phyloP scores from a whole-genome alignment of 2,888 invertebrate species.

The Cerastis rubricosa region DNA sequence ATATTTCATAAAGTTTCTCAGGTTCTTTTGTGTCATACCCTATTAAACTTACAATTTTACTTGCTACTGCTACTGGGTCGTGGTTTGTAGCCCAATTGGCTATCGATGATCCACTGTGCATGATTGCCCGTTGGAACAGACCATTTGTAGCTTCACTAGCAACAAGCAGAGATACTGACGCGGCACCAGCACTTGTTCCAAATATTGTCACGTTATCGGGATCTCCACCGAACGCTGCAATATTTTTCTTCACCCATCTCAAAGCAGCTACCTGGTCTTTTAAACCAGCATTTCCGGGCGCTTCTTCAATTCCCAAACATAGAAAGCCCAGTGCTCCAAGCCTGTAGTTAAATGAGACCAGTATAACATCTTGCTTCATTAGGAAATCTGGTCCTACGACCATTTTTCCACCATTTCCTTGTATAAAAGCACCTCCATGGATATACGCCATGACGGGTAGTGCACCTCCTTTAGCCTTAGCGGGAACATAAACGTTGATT shows the following conservation, averaged over 20 bases:
- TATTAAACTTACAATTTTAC: slow-evolving; percentile 77
- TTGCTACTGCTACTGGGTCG: slow-evolving; percentile 80
- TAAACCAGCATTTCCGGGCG: slow-evolving; percentile 85
- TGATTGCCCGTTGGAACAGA: slow-evolving; percentile 81
- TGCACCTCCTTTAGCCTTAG: slow-evolving; percentile 64
- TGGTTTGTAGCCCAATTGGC: slow-evolving; percentile 82
- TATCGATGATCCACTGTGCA: slow-evolving; percentile 83
- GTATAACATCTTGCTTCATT: slow-evolving; percentile 78
- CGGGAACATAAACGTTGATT: slow-evolving; percentile 82
- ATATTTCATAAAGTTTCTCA: slow-evolving; percentile 79
- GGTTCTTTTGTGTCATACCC: slow-evolving; percentile 80
- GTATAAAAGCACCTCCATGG: slow-evolving; percentile 83
- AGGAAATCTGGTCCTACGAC: slow-evolving; percentile 79
- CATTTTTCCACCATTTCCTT: slow-evolving; percentile 82
- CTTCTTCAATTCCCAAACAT: slow-evolving; percentile 84
- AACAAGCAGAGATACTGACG: slow-evolving; percentile 78
- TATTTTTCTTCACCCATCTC: slow-evolving; percentile 84
- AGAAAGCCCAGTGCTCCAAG: slow-evolving; percentile 84
- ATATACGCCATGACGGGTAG: slow-evolving; percentile 83
- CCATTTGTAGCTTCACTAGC: slow-evolving; percentile 79
- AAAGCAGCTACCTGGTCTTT: slow-evolving; percentile 86
- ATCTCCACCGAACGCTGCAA: slow-evolving; percentile 85
- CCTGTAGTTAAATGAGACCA: slow-evolving; percentile 85
- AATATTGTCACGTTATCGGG: slow-evolving; percentile 84
- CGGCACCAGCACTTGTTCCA: slow-evolving; percentile 85